Evolutionary conservation across 2,797 vertebrate genomes (phyloP).

Genomic region (Amniataba percoides): DNA sequence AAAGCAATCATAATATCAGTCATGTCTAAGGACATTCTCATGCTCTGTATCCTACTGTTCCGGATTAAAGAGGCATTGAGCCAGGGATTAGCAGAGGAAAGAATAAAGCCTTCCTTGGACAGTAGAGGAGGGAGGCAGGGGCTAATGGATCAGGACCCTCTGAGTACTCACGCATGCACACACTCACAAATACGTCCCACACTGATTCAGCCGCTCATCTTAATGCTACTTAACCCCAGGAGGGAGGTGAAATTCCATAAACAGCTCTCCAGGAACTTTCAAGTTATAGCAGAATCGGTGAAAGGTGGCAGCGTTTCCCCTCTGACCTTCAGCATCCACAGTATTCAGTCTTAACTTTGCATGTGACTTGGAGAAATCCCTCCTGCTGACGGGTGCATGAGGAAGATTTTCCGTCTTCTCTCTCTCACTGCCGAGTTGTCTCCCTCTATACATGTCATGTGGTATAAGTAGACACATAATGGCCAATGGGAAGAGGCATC

Average conservation of each 20-base stretch:
- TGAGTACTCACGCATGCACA: conserved; percentile 23
- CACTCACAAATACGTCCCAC: conserved; percentile 5
- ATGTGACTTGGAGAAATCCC: conserved; percentile 17
- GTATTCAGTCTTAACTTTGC: conserved; percentile 1
- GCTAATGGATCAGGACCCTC: conserved; percentile 59
- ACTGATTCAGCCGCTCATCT: conserved; percentile 51
- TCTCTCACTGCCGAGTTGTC: background rate
- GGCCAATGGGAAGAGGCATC: background rate
- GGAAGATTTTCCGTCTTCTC: background rate
- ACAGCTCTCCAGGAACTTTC: conserved; percentile 39
- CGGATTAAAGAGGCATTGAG: conserved; percentile 70
- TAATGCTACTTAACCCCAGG: conserved; percentile 57
- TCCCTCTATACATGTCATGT: background rate
- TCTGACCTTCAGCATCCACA: conserved; percentile 35
- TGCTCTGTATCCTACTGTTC: conserved; percentile 53
- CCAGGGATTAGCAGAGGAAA: conserved; percentile 61
- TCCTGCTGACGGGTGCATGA: background rate
- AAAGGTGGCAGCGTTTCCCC: conserved; percentile 4
- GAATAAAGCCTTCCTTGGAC: conserved; percentile 61
- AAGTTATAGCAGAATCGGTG: background rate
- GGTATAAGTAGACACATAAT: background rate
- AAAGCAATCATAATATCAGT: conserved; percentile 65
- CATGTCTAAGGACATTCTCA: conserved; percentile 53
- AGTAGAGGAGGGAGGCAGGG: conserved; percentile 34
- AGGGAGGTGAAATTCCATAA: conserved; percentile 29